Evolutionary conservation across 2,113 vertebrate species (phyloP).

Genomic region (Mastomys coucha): DNA sequence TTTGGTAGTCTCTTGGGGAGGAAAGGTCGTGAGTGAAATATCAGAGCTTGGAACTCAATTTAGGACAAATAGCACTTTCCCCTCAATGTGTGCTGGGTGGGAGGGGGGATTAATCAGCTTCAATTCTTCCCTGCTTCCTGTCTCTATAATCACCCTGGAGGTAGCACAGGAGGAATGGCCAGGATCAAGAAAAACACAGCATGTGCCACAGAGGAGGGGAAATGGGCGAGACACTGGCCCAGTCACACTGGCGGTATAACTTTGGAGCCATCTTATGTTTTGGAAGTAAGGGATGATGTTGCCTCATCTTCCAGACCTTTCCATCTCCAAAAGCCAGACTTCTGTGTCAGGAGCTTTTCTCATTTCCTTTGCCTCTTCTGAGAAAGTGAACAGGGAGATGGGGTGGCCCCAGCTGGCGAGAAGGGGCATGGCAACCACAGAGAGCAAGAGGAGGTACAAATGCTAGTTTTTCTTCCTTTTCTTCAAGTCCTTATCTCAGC

Average conservation of each 20-base stretch:
- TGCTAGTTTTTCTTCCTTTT: not conserved
- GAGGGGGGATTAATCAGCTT: not conserved
- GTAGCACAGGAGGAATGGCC: not conserved
- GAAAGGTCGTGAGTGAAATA: constrained; percentile 63
- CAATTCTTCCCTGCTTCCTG: not conserved
- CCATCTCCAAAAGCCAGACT: not conserved
- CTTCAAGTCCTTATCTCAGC: not conserved
- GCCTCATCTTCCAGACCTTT: not conserved
- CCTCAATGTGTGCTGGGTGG: not conserved
- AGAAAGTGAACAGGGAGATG: not conserved
- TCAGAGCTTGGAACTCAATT: constrained; percentile 53
- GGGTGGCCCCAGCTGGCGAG: not conserved
- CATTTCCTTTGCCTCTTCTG: not conserved
- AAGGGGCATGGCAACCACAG: not conserved
- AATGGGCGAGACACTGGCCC: not conserved
- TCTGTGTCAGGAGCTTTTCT: not conserved
- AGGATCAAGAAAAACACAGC: not conserved
- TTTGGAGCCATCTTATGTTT: not conserved
- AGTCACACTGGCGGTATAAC: not conserved
- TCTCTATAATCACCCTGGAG: not conserved
- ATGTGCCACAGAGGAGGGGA: not conserved
- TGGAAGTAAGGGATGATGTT: not conserved
- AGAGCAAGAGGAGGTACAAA: not conserved
- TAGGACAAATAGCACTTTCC: constrained; percentile 48
- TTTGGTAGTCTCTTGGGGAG: constrained; percentile 53